Conservation (phyloP, 2,888 invertebrate species). For the Cosmia trapezina region DNA sequence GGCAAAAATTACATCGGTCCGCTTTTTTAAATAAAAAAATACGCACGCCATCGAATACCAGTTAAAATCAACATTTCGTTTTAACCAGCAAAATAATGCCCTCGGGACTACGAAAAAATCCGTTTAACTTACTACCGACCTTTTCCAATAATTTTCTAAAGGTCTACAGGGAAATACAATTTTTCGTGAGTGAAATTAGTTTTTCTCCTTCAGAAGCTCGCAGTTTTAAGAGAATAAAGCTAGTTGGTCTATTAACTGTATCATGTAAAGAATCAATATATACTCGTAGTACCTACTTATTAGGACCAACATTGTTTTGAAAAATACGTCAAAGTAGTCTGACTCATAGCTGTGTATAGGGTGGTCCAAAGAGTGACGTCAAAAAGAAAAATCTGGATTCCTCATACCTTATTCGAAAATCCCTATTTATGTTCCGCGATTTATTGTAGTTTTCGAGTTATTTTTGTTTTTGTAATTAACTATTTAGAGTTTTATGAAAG, state of each 20-base stretch:
- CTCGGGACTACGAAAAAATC: slow-evolving; percentile 45
- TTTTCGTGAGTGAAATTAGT: slow-evolving; percentile 32
- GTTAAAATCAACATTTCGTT: slow-evolving; percentile 54
- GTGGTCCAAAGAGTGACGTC: too few species aligned
- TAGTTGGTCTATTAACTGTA: not conserved
- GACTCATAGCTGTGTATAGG: not conserved
- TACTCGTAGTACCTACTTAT: too few species aligned
- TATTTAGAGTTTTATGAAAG: too few species aligned
- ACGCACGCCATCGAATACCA: slow-evolving; percentile 19
- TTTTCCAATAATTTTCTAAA: slow-evolving; percentile 52
- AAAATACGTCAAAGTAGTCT: not conserved
- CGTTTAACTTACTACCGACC: slow-evolving; percentile 47
- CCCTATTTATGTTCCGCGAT: too few species aligned
- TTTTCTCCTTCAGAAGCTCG: not conserved
- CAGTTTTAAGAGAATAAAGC: not conserved
- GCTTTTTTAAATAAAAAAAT: slow-evolving; percentile 36
- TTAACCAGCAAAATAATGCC: slow-evolving; percentile 52
- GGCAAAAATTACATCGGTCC: slow-evolving; percentile 11
- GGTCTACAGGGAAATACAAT: slow-evolving; percentile 34
- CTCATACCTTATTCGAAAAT: too few species aligned
- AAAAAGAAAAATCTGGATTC: too few species aligned
- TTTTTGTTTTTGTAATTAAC: too few species aligned
- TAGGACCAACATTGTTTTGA: not conserved
- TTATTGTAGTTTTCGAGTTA: too few species aligned
- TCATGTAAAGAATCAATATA: not conserved